Evolutionary conservation across 2,888 invertebrate species (phyloP), one percentile per base, ranked within the genome.

Genomic region (Trichopria drosophilae): DNA sequence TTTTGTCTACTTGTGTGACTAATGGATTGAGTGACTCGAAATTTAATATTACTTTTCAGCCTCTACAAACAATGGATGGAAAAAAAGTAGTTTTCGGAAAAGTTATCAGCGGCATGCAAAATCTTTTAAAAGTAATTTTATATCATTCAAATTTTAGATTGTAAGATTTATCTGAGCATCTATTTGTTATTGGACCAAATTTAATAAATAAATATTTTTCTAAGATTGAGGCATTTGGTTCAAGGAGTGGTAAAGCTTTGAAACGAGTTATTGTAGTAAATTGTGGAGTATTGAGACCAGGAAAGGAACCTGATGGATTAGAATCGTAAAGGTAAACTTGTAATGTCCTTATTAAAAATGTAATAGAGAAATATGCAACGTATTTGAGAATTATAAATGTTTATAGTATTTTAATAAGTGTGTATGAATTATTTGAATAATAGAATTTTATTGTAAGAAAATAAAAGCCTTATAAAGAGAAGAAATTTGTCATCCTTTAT

Each of bases 41-140:
- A 58, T 83, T 82, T 64, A 82, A 82, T 66, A 77, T 83, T 19
- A 80, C 81, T 22, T 83, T 83, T 61, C 79, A 79, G 49, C 77
- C 77, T 1, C 64, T 82, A 29, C 73, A 78, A 26, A 80, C 80
- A 46, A 76, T 82, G 37, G 76, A 83, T 58, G 77, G 76, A 0
- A 79, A 78, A 50, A 76, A 79, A 55, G 78, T 81, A 1, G 82
- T 82, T 10, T 82, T 83, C 61, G 83, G 82, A 32, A 78, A 79
- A 69, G 78, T 83, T 60, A 73, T 72, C 35, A 36, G 44, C 6
- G 72, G 72, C 22, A 36, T 70, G 2, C 16, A 57, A 22, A 64
- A 62, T 42, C 57, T 73, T 32, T 59, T 58, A 7, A 68, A 71
- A 55, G 73, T 71, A 66, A 13, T n/a, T n/a, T n/a, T n/a, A n/a